Evolutionary conservation across 64 coral and sea anemone genomes (phyloP).

Genomic region (Montipora efflorescens): DNA sequence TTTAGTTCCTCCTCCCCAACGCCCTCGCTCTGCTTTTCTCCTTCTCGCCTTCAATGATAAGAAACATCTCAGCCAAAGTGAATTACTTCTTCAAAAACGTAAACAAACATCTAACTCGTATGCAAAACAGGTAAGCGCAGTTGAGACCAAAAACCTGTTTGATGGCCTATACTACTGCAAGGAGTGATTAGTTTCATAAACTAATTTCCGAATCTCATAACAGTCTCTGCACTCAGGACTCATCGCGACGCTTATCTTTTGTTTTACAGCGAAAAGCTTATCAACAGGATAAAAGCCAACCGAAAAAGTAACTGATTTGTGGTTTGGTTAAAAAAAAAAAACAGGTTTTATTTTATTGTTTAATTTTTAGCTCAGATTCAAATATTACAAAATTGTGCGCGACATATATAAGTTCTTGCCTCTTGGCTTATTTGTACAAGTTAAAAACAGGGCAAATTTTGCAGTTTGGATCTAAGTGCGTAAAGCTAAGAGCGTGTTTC

Average conservation of each 20-base stretch:
- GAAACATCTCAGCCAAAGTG: background rate
- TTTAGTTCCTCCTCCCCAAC: too few relatives aligned
- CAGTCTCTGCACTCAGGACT: constrained; percentile 28
- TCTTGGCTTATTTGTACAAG: background rate
- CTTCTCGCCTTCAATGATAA: background rate
- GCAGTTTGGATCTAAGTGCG: background rate
- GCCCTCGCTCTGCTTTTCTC: too few relatives aligned
- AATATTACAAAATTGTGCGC: too few relatives aligned
- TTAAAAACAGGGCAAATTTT: background rate
- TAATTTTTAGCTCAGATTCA: background rate
- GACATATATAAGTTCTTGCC: too few relatives aligned
- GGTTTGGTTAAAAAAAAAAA: too few relatives aligned
- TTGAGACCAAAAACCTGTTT: background rate
- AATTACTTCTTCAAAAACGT: background rate
- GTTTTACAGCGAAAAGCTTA: background rate
- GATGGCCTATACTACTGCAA: background rate
- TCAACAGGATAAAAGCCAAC: background rate
- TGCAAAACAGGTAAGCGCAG: constrained; percentile 1
- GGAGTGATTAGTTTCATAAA: background rate
- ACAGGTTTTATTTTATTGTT: too few relatives aligned
- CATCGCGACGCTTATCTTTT: background rate
- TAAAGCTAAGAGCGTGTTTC: background rate
- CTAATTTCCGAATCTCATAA: constrained; percentile 17
- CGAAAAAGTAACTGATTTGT: background rate
- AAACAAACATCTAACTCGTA: background rate